Evolutionary conservation across 2,797 vertebrate genomes (phyloP).

Genomic region (Simalia tracyae): DNA sequence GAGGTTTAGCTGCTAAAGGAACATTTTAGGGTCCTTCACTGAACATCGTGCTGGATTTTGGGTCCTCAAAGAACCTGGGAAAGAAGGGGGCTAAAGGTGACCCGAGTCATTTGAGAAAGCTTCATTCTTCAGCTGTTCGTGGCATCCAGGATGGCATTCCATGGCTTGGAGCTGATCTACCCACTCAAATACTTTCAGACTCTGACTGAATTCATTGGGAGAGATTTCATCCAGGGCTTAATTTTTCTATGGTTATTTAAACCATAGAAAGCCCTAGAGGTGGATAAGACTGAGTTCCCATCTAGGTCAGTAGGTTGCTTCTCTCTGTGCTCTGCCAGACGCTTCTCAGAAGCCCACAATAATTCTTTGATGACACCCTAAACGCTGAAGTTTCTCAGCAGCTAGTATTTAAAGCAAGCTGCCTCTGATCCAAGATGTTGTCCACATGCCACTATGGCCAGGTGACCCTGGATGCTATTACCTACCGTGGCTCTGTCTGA

Average conservation of each 20-base stretch:
- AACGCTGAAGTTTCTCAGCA: not conserved
- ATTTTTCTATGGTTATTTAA: not conserved
- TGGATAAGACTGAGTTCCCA: not conserved
- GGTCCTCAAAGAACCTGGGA: not conserved
- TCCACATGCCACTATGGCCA: not conserved
- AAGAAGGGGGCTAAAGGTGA: not conserved
- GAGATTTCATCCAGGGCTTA: not conserved
- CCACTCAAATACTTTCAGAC: not conserved
- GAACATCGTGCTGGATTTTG: not conserved
- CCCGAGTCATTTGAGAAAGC: not conserved
- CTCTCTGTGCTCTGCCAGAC: not conserved
- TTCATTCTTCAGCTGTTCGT: not conserved
- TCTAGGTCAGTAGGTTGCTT: not conserved
- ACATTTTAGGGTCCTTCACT: not conserved
- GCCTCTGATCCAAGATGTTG: not conserved
- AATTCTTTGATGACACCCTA: not conserved
- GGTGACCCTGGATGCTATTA: not conserved
- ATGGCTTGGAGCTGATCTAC: not conserved
- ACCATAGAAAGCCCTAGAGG: not conserved
- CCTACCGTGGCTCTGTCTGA: not conserved
- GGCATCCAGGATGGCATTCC: not conserved
- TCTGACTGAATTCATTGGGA: not conserved
- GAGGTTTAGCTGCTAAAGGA: not conserved
- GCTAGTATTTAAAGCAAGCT: not conserved
- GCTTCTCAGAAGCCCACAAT: not conserved